phyloP scores from a whole-genome alignment of 2,113 vertebrate species.

The Corythaixoides concolor region DNA sequence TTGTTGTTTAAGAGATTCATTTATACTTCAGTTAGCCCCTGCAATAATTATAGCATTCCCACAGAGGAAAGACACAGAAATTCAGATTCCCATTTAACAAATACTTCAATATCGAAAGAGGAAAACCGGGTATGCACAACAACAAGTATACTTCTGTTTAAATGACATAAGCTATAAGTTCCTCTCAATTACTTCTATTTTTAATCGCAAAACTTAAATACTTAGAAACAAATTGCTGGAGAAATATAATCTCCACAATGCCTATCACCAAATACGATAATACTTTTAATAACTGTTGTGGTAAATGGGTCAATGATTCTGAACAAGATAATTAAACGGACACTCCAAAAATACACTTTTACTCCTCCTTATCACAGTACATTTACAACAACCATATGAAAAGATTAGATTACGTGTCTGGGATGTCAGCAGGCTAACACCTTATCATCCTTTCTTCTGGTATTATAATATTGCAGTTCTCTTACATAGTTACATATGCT shows the following conservation, averaged over 20 bases:
- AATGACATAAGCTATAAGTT: background rate
- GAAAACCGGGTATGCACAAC: background rate
- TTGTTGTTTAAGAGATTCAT: background rate
- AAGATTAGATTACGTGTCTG: slow-evolving; percentile 31
- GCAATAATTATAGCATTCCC: background rate
- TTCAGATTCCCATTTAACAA: background rate
- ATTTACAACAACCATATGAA: slow-evolving; percentile 62
- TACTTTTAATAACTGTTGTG: background rate
- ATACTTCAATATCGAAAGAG: background rate
- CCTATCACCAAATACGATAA: background rate
- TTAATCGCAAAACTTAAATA: background rate
- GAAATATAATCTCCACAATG: background rate
- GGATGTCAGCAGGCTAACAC: background rate
- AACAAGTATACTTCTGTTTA: background rate
- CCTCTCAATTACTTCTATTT: background rate
- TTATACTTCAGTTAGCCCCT: background rate
- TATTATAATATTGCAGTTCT: background rate
- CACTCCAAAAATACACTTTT: slow-evolving; percentile 61
- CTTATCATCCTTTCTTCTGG: background rate
- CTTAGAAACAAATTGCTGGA: background rate
- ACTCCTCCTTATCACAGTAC: slow-evolving; percentile 65
- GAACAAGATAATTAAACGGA: slow-evolving; percentile 11
- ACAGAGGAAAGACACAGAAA: background rate
- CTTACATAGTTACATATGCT: background rate
- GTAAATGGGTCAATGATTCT: slow-evolving; percentile 9